These are phyloP conservation scores for Clistopyga incitator DNA, from an alignment of 2,888 invertebrate species.

Conservation along the genomic window DNA sequence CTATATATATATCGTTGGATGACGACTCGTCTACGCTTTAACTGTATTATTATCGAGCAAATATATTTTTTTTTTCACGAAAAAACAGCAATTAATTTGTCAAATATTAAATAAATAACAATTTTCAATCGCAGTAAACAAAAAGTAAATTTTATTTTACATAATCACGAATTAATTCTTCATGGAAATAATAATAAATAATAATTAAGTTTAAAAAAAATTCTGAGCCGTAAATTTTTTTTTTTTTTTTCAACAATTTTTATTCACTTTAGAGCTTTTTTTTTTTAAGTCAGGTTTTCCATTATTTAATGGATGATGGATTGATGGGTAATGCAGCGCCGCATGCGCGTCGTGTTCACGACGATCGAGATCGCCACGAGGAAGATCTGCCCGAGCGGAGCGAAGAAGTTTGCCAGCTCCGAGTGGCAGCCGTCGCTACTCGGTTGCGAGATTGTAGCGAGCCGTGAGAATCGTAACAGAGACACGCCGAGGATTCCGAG, in stretches of 20 bases:
- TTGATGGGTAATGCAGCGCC: neutral
- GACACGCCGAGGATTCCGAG: conserved; percentile 37
- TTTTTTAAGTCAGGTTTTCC: too few relatives aligned
- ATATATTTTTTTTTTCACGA: neutral
- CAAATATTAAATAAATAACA: neutral
- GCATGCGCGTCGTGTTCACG: conserved; percentile 33
- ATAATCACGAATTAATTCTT: too few relatives aligned
- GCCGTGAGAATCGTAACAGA: conserved; percentile 78
- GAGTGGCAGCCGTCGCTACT: conserved; percentile 47
- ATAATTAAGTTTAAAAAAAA: too few relatives aligned
- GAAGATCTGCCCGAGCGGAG: conserved; percentile 54
- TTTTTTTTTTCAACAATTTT: too few relatives aligned
- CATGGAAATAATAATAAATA: too few relatives aligned
- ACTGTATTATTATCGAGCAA: neutral
- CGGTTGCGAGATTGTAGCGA: conserved; percentile 67
- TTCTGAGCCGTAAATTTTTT: too few relatives aligned
- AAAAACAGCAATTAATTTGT: neutral
- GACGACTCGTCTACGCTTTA: neutral
- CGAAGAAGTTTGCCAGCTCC: conserved; percentile 40
- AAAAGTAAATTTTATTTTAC: too few relatives aligned
- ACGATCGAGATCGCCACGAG: conserved; percentile 76
- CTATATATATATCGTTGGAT: neutral
- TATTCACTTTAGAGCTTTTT: too few relatives aligned
- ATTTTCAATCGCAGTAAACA: too few relatives aligned
- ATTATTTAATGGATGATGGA: too few relatives aligned